Evolutionary conservation across 2,888 invertebrate species (phyloP).

Genomic region (Euzetes globulus): DNA sequence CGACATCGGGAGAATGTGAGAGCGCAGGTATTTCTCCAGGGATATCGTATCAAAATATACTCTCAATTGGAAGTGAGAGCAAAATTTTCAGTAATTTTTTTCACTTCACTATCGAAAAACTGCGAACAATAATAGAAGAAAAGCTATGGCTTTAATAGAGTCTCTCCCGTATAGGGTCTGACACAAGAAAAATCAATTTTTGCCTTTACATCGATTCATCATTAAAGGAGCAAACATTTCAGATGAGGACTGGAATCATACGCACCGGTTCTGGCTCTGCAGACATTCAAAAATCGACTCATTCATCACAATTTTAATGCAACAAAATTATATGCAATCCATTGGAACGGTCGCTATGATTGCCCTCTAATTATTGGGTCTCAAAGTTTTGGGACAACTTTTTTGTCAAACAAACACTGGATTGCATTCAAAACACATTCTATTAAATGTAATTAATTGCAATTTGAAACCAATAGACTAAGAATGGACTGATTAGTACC

Average conservation of each 20-base stretch:
- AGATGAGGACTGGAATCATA: background rate
- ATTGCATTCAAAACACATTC: background rate
- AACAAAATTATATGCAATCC: background rate
- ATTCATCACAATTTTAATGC: constrained; percentile 23
- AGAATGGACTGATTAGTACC: background rate
- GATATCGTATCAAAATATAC: background rate
- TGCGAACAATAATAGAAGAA: background rate
- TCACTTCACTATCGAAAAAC: too few relatives aligned
- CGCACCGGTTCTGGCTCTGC: background rate
- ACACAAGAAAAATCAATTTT: constrained; percentile 2
- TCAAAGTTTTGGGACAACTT: background rate
- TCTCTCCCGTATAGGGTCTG: background rate
- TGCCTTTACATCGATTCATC: constrained; percentile 13
- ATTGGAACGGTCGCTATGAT: background rate
- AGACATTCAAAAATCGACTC: background rate
- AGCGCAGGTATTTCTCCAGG: constrained; percentile 5
- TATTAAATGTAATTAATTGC: background rate
- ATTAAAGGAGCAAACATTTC: background rate
- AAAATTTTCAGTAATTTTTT: background rate
- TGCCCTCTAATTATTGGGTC: background rate
- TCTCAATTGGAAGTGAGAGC: background rate
- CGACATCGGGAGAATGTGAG: background rate
- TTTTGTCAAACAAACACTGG: background rate
- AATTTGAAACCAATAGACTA: background rate
- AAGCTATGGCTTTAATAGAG: background rate